Evolutionary conservation across 2,113 vertebrate genomes (phyloP), one percentile per base, ranked within the genome.

Genomic region (Thymallus thymallus): DNA sequence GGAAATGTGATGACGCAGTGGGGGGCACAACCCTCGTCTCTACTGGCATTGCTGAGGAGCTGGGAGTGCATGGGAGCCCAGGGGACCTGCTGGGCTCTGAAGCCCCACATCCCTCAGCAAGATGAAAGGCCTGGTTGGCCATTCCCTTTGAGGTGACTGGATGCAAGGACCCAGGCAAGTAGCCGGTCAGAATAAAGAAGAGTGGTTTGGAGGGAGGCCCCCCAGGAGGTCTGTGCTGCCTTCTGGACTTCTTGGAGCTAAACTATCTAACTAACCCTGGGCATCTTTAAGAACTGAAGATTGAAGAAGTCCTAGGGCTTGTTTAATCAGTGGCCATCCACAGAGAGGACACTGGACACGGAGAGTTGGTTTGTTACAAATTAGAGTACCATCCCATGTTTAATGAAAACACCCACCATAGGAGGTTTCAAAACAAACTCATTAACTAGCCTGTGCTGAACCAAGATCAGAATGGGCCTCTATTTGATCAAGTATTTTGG

Each of bases 131-230:
- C 80, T 89, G 89, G 82, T 92, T 88, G 90, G 85, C 79, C 86
- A 91, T 91, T 91, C 92, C 84, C 85, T 93, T 91, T 92, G 88
- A 90, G 89, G 86, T 72, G 77, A 86, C 84, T 89, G 81, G 76
- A 85, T 89, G 80, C 86, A 81, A 85, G 85, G 81, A 80, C 76
- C 68, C 80, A 84, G 82, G 83, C 83, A 79, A 86, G 81, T 69
- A 83, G 84, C 84, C 81, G 84, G 85, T 87, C 83, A 88, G 86
- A 90, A 90, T 88, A 92, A 89, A 91, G 86, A 84, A 60, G 58
- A 68, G 65, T 76, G 83, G 88, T 87, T 88, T 84, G 84, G 82
- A 79, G 73, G 56, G 72, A 75, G 45, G 66, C 62, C 82, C 79
- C 71, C 30, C 69, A n/a, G 72, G 73, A 80, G 66, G 72, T 69